Percentiles rank a stretch among this genome's conserved stretches.
These are phyloP conservation scores for Polypedilum pembai DNA, from an alignment of 1,140 invertebrate genomes.

Conservation along the genomic window DNA sequence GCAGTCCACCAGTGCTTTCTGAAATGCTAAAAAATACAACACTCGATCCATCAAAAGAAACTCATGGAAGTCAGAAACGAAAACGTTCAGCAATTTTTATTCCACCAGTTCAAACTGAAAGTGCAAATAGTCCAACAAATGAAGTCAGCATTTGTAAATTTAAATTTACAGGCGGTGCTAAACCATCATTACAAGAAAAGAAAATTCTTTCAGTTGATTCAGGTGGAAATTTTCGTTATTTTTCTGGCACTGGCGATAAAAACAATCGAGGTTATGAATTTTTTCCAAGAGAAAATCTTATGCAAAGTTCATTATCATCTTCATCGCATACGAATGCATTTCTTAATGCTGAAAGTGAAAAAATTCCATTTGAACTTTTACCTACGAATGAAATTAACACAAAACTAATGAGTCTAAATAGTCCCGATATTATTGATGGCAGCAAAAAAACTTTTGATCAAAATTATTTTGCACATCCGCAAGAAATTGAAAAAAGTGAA, in stretches of 20 bases:
- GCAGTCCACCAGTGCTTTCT: constrained; percentile 32
- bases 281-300: constrained; percentile 60
- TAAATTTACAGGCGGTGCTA: constrained; percentile 82
- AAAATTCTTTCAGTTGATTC: constrained; percentile 83
- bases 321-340: constrained; percentile 47
- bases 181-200: constrained; percentile 79
- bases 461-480: background rate
- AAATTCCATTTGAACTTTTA: constrained; percentile 44
- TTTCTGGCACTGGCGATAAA: constrained; percentile 68
- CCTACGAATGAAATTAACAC: constrained; percentile 40
- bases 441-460: background rate
- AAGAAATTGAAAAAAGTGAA: background rate
- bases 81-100: constrained; percentile 75
- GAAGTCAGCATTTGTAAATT: constrained; percentile 88
- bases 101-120: constrained; percentile 65
- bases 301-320: constrained; percentile 46
- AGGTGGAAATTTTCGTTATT: constrained; percentile 77
- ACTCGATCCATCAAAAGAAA: constrained; percentile 31
- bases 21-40: constrained; percentile 26
- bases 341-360: constrained; percentile 48
- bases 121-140: constrained; percentile 61
- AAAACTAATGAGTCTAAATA: constrained; percentile 43
- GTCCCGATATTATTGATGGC: constrained; percentile 34
- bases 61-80: constrained; percentile 49
- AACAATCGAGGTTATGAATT: constrained; percentile 69